phyloP scores from a whole-genome alignment of 37 sponge, comb jelly and placozoan species.

The Beroe ovata region DNA sequence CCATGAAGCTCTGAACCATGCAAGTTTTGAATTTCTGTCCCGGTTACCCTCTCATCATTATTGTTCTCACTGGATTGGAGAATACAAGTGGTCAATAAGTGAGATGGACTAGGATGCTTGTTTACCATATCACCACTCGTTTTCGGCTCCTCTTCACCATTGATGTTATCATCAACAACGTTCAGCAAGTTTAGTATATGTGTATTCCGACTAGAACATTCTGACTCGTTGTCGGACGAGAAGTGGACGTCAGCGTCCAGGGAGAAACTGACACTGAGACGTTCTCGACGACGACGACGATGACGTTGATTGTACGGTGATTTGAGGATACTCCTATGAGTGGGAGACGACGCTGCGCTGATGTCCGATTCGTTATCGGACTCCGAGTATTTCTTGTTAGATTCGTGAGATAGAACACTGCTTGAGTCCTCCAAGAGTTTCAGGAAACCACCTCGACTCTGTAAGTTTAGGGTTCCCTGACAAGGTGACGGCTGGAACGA shows the following conservation, averaged over 20 bases:
- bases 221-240: background rate
- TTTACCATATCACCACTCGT: no score
- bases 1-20: no score
- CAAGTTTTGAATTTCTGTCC: no score
- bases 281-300: background rate
- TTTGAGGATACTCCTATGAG: constrained; percentile 28
- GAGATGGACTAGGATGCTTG: no score
- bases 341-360: background rate
- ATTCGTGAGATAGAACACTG: background rate
- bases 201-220: background rate
- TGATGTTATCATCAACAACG: constrained; percentile 48
- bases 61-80: no score
- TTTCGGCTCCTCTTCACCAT: no score
- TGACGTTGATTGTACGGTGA: background rate
- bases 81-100: no score
- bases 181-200: constrained; percentile 6
- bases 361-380: constrained; percentile 49
- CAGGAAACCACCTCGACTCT: constrained; percentile 36
- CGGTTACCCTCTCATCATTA: no score
- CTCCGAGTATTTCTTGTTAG: background rate
- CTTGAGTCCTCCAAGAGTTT: constrained; percentile 54
- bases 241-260: background rate
- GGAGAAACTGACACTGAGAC: constrained; percentile 34
- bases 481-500: constrained; percentile 26
- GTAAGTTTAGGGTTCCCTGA: constrained; percentile 24